Evolutionary conservation across 2,888 invertebrate genomes (phyloP).

Genomic region (Cataglyphis rosenhaueri): DNA sequence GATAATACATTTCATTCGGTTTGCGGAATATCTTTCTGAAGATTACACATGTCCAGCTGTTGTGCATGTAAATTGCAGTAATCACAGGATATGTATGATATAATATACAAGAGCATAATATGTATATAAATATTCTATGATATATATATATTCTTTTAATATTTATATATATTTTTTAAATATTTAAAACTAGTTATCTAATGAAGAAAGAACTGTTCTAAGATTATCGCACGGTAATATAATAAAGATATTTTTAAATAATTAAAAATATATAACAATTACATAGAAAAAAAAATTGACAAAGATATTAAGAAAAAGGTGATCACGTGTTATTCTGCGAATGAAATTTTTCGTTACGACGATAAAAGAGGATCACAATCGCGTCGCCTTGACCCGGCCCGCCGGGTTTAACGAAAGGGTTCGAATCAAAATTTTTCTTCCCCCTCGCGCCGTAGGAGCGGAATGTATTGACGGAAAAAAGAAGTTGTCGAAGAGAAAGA

Average conservation of each 20-base stretch:
- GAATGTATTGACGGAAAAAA: conserved; percentile 61
- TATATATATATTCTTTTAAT: background rate
- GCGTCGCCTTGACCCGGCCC: background rate
- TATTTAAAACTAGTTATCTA: background rate
- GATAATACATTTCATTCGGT: conserved; percentile 38
- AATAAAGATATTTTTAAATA: background rate
- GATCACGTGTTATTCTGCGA: background rate
- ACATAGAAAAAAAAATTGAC: background rate
- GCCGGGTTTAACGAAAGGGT: conserved; percentile 44
- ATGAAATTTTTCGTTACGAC: conserved; percentile 20
- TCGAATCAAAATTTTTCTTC: conserved; percentile 49
- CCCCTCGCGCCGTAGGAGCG: conserved; percentile 38
- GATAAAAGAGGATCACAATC: conserved; percentile 56
- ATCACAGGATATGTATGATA: background rate
- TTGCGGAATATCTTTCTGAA: conserved; percentile 32
- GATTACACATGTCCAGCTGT: background rate
- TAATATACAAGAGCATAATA: background rate
- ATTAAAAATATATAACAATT: background rate
- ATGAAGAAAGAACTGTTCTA: background rate
- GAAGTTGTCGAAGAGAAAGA: conserved; percentile 72
- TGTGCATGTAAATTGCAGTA: background rate
- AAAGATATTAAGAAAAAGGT: background rate
- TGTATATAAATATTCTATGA: no score
- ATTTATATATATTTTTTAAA: background rate
- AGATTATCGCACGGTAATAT: background rate